Conservation (phyloP, 1,140 invertebrate genomes). For the Drosophila quadrilineata region DNA sequence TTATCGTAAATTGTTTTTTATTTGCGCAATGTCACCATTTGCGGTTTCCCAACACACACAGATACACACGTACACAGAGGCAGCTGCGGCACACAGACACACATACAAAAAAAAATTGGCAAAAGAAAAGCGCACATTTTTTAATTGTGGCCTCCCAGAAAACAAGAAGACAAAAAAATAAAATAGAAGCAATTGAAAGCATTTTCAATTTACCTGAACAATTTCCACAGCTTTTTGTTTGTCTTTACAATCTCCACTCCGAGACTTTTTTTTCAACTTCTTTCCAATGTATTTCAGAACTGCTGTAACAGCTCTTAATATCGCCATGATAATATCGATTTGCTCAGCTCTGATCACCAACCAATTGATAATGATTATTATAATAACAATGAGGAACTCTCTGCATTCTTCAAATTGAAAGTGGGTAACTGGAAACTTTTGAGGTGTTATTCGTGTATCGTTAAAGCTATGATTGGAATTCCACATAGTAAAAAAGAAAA, state of each 20-base stretch:
- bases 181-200: conserved; percentile 58
- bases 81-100: neutral
- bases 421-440: too few species aligned
- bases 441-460: too few species aligned
- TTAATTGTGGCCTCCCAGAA: conserved; percentile 29
- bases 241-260: too few species aligned
- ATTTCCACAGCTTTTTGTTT: neutral
- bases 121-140: conserved; percentile 37
- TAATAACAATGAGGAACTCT: too few species aligned
- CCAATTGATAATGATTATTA: too few species aligned
- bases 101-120: conserved; percentile 14
- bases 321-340: too few species aligned
- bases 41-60: conserved; percentile 62
- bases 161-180: neutral
- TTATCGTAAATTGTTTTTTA: conserved; percentile 81
- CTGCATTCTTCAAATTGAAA: too few species aligned
- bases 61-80: conserved; percentile 16
- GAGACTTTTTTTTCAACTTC: neutral
- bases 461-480: too few species aligned
- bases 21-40: conserved; percentile 80
- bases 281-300: conserved; percentile 3
- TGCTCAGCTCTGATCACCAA: too few species aligned
- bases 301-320: too few species aligned
- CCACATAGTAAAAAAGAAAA: too few species aligned
- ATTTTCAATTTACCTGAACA: conserved; percentile 73